Evolutionary conservation across 1,140 invertebrate genomes (phyloP).

Genomic region (Lepidotrigona ventralis): DNA sequence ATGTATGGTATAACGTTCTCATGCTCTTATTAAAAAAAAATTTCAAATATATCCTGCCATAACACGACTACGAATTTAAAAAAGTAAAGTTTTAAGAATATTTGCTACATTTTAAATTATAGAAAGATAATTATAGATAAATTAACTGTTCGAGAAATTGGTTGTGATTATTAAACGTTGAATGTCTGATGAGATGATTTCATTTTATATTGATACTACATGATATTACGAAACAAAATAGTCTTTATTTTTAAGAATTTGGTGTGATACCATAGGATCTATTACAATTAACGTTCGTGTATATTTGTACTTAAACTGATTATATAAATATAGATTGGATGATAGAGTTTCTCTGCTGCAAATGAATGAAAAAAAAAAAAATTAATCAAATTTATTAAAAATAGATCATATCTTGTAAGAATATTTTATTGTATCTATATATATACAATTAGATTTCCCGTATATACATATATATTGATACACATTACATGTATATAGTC

Average conservation of each 20-base stretch:
- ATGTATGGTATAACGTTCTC: not conserved
- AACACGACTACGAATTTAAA: conserved; percentile 16
- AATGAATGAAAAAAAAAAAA: conserved; percentile 21
- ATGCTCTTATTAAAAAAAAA: not conserved
- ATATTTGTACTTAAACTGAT: conserved; percentile 51
- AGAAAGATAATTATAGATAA: not conserved
- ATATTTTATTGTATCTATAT: conserved; percentile 66
- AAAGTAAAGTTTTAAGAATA: conserved; percentile 17
- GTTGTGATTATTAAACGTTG: conserved; percentile 36
- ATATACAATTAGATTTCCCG: conserved; percentile 44
- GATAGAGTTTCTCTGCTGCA: not conserved
- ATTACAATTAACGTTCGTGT: conserved; percentile 24
- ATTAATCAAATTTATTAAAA: conserved; percentile 41
- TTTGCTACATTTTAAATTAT: conserved; percentile 22
- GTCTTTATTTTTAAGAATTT: conserved; percentile 25
- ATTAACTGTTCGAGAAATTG: conserved; percentile 19
- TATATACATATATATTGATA: conserved; percentile 54
- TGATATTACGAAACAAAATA: not conserved
- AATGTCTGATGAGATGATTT: not conserved
- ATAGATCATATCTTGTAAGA: conserved; percentile 55
- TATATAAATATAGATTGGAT: conserved; percentile 1
- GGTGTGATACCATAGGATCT: conserved; percentile 47
- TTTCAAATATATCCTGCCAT: conserved; percentile 37
- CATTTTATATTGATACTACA: conserved; percentile 18
- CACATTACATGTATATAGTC: conserved; percentile 48